Evolutionary conservation across 2,888 invertebrate species (phyloP).

Genomic region (Lamellibrachia satsuma): DNA sequence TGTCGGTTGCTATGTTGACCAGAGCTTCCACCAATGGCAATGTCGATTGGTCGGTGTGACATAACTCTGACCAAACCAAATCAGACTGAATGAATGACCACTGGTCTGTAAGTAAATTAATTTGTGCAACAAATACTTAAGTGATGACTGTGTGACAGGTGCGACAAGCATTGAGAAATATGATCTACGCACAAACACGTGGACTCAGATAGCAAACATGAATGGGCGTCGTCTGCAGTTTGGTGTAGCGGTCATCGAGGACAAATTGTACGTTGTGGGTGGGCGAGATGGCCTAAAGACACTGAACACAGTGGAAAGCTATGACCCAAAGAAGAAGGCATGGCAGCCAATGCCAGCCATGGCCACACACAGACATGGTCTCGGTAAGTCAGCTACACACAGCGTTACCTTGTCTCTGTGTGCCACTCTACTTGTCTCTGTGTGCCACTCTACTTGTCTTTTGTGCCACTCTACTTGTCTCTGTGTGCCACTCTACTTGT

Average conservation of each 20-base stretch:
- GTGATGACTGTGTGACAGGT: conserved; percentile 68
- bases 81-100: no score
- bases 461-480: no score
- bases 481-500: no score
- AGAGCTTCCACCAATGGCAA: no score
- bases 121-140: no score
- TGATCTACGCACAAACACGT: conserved; percentile 81
- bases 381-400: conserved; percentile 61
- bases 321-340: conserved; percentile 86
- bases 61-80: no score
- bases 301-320: conserved; percentile 83
- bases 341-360: conserved; percentile 93
- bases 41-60: no score
- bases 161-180: conserved; percentile 91
- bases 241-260: conserved; percentile 80
- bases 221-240: conserved; percentile 86
- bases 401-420: no score
- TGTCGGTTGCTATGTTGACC: no score
- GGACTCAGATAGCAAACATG: conserved; percentile 82
- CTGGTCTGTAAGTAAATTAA: no score
- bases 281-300: conserved; percentile 94
- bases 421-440: no score
- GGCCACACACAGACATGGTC: conserved; percentile 80
- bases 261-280: conserved; percentile 85
- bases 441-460: no score